Evolutionary conservation across 2,113 vertebrate species (phyloP).

Genomic region (Actenoides hombroni): DNA sequence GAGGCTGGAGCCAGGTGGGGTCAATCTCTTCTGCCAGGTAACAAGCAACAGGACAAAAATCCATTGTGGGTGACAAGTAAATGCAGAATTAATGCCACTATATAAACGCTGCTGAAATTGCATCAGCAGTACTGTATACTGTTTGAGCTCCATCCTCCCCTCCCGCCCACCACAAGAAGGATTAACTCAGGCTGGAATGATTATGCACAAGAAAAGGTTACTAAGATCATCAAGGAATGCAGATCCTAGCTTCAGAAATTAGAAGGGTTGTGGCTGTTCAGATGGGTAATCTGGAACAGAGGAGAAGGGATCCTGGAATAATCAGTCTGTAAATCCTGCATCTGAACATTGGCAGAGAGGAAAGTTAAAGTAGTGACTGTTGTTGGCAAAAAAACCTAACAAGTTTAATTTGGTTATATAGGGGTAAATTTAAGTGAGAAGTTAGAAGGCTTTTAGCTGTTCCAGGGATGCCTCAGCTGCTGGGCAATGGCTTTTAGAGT

Average conservation of each 20-base stretch:
- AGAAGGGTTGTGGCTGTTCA: background rate
- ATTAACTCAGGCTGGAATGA: background rate
- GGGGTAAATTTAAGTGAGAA: background rate
- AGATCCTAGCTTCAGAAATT: background rate
- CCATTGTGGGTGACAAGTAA: background rate
- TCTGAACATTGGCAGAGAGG: background rate
- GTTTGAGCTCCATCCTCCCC: background rate
- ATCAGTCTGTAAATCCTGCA: background rate
- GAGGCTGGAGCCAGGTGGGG: background rate
- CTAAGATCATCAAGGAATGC: background rate
- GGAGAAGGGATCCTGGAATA: background rate
- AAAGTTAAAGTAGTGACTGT: background rate
- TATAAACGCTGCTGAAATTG: background rate
- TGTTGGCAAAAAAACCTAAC: background rate
- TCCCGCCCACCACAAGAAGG: background rate
- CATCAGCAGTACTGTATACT: background rate
- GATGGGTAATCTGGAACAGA: background rate
- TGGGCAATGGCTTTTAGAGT: background rate
- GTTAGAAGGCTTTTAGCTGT: background rate
- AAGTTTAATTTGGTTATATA: background rate
- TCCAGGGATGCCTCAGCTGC: background rate
- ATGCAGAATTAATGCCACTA: background rate
- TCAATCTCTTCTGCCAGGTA: background rate
- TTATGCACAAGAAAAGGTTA: background rate
- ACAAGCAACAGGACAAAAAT: background rate